Percentiles rank a stretch among this genome's conserved stretches.
Evolutionary conservation across 2,797 vertebrate species (phyloP).

Genomic region (Enteromius argenteus): DNA sequence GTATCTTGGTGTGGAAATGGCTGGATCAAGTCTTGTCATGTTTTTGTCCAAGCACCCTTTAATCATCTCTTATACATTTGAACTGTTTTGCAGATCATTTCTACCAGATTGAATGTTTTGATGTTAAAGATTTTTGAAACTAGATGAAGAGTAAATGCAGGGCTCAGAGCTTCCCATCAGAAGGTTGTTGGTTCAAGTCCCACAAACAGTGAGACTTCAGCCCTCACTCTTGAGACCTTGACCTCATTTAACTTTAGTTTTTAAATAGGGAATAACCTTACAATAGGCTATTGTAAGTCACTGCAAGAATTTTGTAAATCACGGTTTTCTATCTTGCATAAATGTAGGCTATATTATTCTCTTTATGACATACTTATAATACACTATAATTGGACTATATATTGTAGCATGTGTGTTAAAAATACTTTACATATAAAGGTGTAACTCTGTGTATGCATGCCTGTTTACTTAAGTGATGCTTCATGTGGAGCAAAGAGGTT

Average conservation of each 20-base stretch:
- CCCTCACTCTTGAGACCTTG: neutral
- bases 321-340: neutral
- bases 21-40: neutral
- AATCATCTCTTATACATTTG: neutral
- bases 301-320: neutral
- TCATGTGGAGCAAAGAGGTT: slow-evolving; percentile 54
- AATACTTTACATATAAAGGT: slow-evolving; percentile 13
- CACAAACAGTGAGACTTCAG: neutral
- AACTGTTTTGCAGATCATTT: neutral
- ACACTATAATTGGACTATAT: neutral
- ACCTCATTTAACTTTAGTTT: neutral
- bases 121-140: neutral
- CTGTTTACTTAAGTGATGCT: slow-evolving; percentile 53
- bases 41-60: neutral
- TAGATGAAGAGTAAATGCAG: neutral
- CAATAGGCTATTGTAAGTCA: neutral
- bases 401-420: neutral
- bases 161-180: neutral
- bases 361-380: neutral
- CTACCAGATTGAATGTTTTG: neutral
- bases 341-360: neutral
- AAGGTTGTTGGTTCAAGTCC: neutral
- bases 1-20: neutral
- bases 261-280: neutral
- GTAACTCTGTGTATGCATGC: slow-evolving; percentile 27